Evolutionary conservation across 1,140 invertebrate species (phyloP), one percentile per base, ranked within the genome.

Genomic region (Tetragonula clypearis): DNA sequence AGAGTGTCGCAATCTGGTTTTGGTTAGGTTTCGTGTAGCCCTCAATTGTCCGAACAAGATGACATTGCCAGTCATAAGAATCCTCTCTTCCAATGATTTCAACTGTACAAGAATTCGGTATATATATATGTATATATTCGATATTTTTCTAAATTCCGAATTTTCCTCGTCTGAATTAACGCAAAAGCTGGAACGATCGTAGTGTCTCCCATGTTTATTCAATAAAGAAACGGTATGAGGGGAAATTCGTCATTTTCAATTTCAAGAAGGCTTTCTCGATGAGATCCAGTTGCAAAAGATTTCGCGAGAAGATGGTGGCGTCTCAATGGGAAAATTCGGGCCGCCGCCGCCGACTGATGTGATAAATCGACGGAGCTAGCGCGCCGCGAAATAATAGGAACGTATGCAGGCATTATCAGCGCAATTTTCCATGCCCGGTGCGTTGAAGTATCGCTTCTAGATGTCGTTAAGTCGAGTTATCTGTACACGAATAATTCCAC

Each of bases 381-480:
- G 9, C n/a, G 26, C 26, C 14, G 23, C 35, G 65, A 55, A 82
- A 74, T 73, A 82, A 82, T 60, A 74, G 55, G 69, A 74, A 81
- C 78, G 72, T 56, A 82, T 75, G 72, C 81, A 78, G 62, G 79
- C 71, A 82, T 85, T 85, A 85, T 85, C 79, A 75, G 79, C n/a
- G 71, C 65, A 82, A 86, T 82, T 82, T 86, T 86, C 80, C 80
- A 26, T 56, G 72, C 65, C 9, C 62, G 60, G 73, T 82, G 84
- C 84, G 80, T 86, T 86, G 65, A 86, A 79, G 85, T 85, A 84
- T 85, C 85, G 85, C 72, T 79, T 76, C 69, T 86, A 68, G 84
- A 81, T 78, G 86, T 84, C 85, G 82, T 83, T 87, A 88, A 87
- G 79, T 87, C 87, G 75, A 88, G 80, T 88, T 88, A 88, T 88